Conservation (phyloP, 2,888 invertebrate genomes). For the Neoitamus cyanurus region DNA sequence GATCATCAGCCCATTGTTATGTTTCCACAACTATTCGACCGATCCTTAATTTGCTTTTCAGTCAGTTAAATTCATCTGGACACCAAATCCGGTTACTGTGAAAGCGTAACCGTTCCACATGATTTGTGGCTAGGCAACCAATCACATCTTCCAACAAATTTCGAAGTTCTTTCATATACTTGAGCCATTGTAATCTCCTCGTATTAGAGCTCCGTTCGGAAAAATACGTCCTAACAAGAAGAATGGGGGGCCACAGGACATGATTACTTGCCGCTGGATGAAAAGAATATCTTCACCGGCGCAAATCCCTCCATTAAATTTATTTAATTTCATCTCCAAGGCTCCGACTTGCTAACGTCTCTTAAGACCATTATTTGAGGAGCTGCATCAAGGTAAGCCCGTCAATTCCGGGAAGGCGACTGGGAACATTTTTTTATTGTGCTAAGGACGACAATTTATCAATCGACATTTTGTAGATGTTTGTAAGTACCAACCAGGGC, state of each 20-base stretch:
- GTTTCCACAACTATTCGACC: not conserved
- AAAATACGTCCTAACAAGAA: not conserved
- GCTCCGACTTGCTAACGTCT: not conserved
- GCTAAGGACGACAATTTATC: conserved; percentile 32
- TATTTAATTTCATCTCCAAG: conserved; percentile 25
- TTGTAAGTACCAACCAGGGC: conserved; percentile 22
- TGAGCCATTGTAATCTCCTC: not conserved
- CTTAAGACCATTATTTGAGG: conserved; percentile 4
- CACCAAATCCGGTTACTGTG: not conserved
- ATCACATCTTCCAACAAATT: not conserved
- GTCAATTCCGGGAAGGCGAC: conserved; percentile 3
- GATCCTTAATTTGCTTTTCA: not conserved
- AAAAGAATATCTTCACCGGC: not conserved
- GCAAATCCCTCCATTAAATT: not conserved
- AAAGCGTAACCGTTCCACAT: not conserved
- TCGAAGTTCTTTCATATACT: not conserved
- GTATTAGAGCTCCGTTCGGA: not conserved
- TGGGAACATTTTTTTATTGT: not conserved
- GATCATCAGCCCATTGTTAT: not conserved
- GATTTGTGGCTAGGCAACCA: not conserved
- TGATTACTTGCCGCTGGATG: not conserved
- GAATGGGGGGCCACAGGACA: not conserved
- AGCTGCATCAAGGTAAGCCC: conserved; percentile 31
- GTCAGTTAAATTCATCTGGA: not conserved
- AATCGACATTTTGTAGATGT: conserved; percentile 29